phyloP scores from a whole-genome alignment of 2,888 invertebrate genomes.

The Dryobotodes eremita region DNA sequence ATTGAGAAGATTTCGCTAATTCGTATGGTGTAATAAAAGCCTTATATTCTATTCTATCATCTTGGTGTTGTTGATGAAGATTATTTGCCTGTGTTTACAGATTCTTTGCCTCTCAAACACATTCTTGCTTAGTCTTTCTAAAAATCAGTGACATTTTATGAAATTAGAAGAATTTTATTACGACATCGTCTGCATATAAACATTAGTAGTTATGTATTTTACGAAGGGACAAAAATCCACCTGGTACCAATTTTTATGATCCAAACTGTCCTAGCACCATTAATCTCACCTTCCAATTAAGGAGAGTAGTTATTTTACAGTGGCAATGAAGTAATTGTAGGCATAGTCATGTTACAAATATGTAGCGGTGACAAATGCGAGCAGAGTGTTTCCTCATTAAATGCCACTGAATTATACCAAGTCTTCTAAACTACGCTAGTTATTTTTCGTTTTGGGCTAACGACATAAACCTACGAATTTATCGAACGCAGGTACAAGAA shows the following conservation, averaged over 20 bases:
- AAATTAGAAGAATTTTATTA: not conserved
- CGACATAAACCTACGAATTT: not conserved
- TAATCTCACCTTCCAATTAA: slow-evolving; percentile 55
- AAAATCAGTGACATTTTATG: not conserved
- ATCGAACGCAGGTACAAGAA: not conserved
- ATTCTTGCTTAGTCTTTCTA: not conserved
- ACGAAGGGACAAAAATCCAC: not conserved
- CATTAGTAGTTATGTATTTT: not conserved
- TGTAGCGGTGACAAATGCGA: slow-evolving; percentile 44
- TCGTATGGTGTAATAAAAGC: too few relatives aligned
- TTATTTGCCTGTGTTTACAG: too few relatives aligned
- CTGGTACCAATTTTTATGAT: slow-evolving; percentile 4
- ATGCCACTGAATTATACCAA: not conserved
- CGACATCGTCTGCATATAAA: not conserved
- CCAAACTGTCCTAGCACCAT: slow-evolving; percentile 22
- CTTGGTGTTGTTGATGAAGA: not conserved
- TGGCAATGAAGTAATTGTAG: slow-evolving; percentile 59
- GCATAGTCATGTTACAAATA: slow-evolving; percentile 61
- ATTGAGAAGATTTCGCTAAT: not conserved
- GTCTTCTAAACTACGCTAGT: slow-evolving; percentile 2
- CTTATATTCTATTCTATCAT: too few relatives aligned
- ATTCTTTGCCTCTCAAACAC: not conserved
- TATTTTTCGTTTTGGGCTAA: not conserved
- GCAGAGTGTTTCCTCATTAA: slow-evolving; percentile 61
- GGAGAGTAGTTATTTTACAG: slow-evolving; percentile 51